These are phyloP conservation scores for Lagorchestes hirsutus DNA, from an alignment of 2,797 vertebrate species.

Conservation along the genomic window DNA sequence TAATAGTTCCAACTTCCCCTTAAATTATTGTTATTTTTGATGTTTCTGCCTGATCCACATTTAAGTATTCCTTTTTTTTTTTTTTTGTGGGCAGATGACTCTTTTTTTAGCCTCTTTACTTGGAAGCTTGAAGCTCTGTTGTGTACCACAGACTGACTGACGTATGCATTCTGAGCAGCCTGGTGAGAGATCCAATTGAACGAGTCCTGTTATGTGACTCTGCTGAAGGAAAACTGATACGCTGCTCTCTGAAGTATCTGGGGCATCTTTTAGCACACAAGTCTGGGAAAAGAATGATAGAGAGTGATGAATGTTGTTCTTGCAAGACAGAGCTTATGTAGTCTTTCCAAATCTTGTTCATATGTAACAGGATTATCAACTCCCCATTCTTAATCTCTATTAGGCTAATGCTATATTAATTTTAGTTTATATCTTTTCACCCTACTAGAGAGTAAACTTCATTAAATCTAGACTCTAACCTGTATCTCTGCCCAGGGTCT, in stretches of 20 bases:
- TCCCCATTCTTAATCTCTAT: not conserved
- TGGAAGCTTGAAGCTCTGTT: constrained; percentile 79
- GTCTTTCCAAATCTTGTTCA: not conserved
- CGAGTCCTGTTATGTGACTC: constrained; percentile 2
- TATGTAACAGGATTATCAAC: not conserved
- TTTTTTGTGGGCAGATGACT: constrained; percentile 81
- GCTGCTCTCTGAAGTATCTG: constrained; percentile 16
- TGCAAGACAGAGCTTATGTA: not conserved
- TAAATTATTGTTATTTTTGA: constrained; percentile 81
- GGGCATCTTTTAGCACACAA: not conserved
- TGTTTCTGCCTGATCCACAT: constrained; percentile 75
- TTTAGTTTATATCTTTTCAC: not conserved
- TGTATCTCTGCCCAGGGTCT: not conserved
- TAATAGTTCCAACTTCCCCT: constrained; percentile 74
- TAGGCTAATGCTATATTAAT: not conserved
- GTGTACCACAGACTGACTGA: not conserved
- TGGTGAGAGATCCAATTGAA: constrained; percentile 50
- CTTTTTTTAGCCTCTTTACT: constrained; percentile 57
- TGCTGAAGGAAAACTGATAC: constrained; percentile 15
- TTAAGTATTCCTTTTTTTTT: constrained; percentile 65
- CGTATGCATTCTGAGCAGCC: constrained; percentile 55
- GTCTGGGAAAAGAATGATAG: not conserved
- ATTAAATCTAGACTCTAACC: not conserved
- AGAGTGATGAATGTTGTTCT: not conserved
- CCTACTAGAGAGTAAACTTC: not conserved